Base-by-base conservation (phyloP, 1,140 invertebrate species). In the Plectrocnemia conspersa region DNA sequence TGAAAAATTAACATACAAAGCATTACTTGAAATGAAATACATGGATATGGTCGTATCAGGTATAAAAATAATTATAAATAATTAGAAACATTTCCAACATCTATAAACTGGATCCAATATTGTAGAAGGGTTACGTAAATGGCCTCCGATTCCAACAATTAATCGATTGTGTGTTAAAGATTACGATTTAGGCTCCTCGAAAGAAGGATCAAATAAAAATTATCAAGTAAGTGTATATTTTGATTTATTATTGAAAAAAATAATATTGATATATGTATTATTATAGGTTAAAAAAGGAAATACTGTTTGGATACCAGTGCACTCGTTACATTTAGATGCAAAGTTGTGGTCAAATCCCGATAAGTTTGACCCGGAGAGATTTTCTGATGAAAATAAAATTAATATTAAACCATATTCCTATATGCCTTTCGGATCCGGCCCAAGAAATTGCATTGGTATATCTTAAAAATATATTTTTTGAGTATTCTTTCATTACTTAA, bases 321-420 rank as follows among this genome's bases (percentile, higher is more conserved):
- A 62, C 25, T 64, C 61, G 10, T 32, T 77, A 3, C 76, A 77
- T 22, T 59, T 59, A 9, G 77, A 85, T 61, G 65, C 72, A 1
- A 59, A 76, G 13, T 67, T 75, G 46, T 87, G 75, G 66, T 66
- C 73, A 2, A 69, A 86, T 27, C 83, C 85, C 1, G 73, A 82
- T 4, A 63, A 64, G 10, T 88, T 85, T 64, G 71, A 84, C 64
- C 85, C 85, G 0, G 80, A 85, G 10, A 69, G 84, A 56, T 88
- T 87, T 53, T 49, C 55, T 16, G 35, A 45, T 18, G 64, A 61
- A 22, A 60, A 56, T 36, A 46, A 52, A 32, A 25, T 22, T 9
- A 44, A 48, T 35, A 61, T 61, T 13, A 58, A 54, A 21, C 48
- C 58, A 3, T 53, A 53, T 9, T 48, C 56, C 13, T 82, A 78